Evolutionary conservation across 2,797 vertebrate genomes (phyloP).

Genomic region (Alauda arvensis): DNA sequence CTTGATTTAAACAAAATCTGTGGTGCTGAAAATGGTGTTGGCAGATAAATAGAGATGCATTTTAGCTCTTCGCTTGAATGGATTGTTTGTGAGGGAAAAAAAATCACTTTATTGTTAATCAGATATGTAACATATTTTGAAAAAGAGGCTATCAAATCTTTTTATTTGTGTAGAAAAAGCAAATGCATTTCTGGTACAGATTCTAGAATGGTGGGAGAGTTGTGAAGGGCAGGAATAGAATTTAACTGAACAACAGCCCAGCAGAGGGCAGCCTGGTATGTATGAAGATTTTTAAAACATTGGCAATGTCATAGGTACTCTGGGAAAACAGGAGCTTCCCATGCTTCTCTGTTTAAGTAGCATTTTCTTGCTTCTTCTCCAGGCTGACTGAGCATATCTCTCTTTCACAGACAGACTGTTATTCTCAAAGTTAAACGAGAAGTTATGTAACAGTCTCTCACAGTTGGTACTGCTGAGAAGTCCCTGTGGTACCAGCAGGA

Average conservation of each 20-base stretch:
- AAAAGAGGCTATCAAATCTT: background rate
- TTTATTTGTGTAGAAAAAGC: background rate
- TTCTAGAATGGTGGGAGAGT: background rate
- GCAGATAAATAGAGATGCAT: background rate
- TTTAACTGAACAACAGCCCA: slow-evolving; percentile 24
- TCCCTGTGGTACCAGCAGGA: background rate
- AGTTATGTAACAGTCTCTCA: slow-evolving; percentile 7
- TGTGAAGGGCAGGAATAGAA: background rate
- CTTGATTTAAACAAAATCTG: background rate
- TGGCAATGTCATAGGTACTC: background rate
- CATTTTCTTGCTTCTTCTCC: background rate
- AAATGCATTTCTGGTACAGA: background rate
- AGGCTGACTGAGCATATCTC: background rate
- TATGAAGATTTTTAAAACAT: slow-evolving; percentile 27
- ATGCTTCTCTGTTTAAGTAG: background rate
- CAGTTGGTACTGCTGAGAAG: background rate
- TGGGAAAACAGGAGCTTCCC: background rate
- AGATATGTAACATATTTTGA: background rate
- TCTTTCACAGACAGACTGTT: background rate
- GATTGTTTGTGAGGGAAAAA: background rate
- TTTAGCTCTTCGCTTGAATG: background rate
- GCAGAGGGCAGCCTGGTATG: slow-evolving; percentile 66
- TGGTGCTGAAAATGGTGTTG: background rate
- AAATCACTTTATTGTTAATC: background rate
- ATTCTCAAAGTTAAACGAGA: slow-evolving; percentile 11